Conservation (phyloP, 1,140 invertebrate species). For the Dreissena rostriformis region DNA sequence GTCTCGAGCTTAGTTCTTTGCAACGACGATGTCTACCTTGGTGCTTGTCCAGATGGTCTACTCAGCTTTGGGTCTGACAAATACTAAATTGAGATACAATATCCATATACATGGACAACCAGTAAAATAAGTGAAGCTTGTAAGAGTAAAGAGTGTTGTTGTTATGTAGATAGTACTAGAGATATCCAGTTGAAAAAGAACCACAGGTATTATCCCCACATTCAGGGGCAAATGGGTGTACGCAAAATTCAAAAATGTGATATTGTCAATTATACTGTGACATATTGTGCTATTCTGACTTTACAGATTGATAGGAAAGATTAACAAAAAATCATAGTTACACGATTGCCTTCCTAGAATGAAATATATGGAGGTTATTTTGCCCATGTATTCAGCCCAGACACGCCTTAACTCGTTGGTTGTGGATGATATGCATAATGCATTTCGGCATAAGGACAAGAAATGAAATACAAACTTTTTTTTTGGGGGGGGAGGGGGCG, state of each 20-base stretch:
- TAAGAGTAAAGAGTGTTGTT: background rate
- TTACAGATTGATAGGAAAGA: too few relatives aligned
- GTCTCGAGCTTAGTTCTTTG: slow-evolving; percentile 2
- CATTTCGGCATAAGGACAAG: too few relatives aligned
- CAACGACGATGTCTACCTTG: background rate
- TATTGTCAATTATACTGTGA: background rate
- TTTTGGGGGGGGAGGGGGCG: too few relatives aligned
- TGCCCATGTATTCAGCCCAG: too few relatives aligned
- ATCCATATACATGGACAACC: background rate
- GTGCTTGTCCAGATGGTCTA: slow-evolving; percentile 3
- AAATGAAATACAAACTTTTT: too few relatives aligned
- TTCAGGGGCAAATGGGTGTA: background rate
- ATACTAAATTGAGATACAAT: background rate
- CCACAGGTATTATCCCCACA: background rate
- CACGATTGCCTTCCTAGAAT: too few relatives aligned
- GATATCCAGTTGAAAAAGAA: background rate
- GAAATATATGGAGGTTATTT: too few relatives aligned
- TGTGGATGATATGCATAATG: too few relatives aligned
- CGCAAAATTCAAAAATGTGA: background rate
- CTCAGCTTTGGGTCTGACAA: background rate
- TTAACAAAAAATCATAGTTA: too few relatives aligned
- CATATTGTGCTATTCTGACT: too few relatives aligned
- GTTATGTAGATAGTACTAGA: background rate
- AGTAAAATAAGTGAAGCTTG: background rate
- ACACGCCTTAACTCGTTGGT: too few relatives aligned